Conservation (phyloP, 2,888 invertebrate species). For the Ennomos erosarius region DNA sequence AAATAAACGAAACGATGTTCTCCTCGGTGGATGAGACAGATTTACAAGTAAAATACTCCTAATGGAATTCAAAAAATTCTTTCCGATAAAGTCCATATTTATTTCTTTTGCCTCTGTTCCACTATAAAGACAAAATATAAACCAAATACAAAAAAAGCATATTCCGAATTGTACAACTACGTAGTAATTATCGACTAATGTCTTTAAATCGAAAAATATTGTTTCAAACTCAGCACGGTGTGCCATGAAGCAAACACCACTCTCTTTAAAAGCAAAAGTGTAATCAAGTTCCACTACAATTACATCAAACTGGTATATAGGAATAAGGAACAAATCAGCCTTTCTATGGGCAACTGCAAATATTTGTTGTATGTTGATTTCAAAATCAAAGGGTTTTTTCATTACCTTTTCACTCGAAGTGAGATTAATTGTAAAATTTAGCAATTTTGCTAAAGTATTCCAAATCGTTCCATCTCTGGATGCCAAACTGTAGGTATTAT, state of each 20-base stretch:
- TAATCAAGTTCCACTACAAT: constrained; percentile 66
- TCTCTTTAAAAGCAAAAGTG: constrained; percentile 64
- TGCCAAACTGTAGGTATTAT: constrained; percentile 56
- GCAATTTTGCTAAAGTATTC: constrained; percentile 60
- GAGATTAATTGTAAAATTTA: constrained; percentile 72
- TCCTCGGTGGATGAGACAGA: constrained; percentile 62
- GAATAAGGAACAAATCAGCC: constrained; percentile 65
- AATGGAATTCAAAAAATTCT: constrained; percentile 68
- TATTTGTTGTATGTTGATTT: constrained; percentile 60
- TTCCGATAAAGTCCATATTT: constrained; percentile 67
- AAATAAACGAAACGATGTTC: constrained; percentile 64
- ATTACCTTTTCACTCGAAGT: constrained; percentile 49
- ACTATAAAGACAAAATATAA: constrained; percentile 63
- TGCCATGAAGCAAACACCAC: constrained; percentile 72
- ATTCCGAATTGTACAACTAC: constrained; percentile 50
- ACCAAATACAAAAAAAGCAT: constrained; percentile 69
- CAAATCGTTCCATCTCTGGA: constrained; percentile 71
- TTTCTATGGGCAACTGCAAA: constrained; percentile 64
- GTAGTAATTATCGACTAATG: constrained; percentile 49
- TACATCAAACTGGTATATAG: constrained; percentile 72
- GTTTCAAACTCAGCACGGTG: constrained; percentile 70
- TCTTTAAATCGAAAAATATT: constrained; percentile 60
- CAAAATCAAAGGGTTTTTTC: constrained; percentile 61
- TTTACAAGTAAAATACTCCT: constrained; percentile 64
- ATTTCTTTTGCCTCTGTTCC: constrained; percentile 49